Evolutionary conservation across 2,888 invertebrate genomes (phyloP).

Genomic region (Drosophila stalkeri): DNA sequence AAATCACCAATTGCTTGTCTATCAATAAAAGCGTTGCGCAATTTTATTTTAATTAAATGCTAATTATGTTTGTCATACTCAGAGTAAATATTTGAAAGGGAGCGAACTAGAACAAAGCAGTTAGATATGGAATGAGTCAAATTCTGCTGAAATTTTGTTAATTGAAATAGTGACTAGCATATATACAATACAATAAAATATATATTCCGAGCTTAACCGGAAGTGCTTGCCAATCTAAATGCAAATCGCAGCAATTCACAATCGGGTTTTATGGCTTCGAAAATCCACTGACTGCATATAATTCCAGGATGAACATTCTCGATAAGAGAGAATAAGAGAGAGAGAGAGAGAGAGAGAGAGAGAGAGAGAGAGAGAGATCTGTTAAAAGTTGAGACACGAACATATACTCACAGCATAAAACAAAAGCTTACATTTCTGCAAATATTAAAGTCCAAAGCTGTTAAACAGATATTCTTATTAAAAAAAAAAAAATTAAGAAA

Average conservation of each 20-base stretch:
- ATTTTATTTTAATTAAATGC: constrained; percentile 79
- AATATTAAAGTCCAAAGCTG: background rate
- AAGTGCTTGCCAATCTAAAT: constrained; percentile 66
- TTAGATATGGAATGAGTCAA: constrained; percentile 5
- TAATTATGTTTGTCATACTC: constrained; percentile 73
- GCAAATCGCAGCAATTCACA: constrained; percentile 64
- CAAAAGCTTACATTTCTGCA: background rate
- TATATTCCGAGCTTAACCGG: constrained; percentile 25
- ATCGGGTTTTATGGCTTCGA: constrained; percentile 52
- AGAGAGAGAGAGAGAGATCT: too few species aligned
- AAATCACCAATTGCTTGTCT: constrained; percentile 72
- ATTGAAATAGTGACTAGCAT: constrained; percentile 42
- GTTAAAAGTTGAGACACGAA: background rate
- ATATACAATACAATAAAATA: constrained; percentile 15
- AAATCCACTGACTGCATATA: constrained; percentile 25
- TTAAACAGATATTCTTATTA: background rate
- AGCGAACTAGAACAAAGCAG: constrained; percentile 11
- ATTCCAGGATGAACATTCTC: background rate
- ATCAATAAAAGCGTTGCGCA: constrained; percentile 58
- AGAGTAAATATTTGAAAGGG: constrained; percentile 65
- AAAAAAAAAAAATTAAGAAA: background rate
- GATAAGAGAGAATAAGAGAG: too few species aligned
- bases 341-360: too few species aligned
- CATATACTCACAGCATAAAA: background rate
- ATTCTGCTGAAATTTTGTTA: constrained; percentile 29